phyloP scores from a whole-genome alignment of 2,113 vertebrate genomes.

The Nothocercus julius region DNA sequence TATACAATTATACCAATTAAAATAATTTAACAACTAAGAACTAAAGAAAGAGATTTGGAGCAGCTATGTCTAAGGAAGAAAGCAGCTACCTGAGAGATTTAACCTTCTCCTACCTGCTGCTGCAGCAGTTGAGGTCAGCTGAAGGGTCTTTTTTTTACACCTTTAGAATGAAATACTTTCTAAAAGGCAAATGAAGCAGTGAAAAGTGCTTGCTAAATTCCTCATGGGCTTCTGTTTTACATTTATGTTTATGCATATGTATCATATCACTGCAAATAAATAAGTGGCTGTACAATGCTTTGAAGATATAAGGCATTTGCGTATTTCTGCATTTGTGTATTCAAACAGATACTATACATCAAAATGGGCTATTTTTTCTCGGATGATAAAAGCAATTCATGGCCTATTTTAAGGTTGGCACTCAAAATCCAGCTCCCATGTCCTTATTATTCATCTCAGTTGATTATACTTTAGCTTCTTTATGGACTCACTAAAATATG shows the following conservation, averaged over 20 bases:
- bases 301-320: background rate
- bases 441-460: constrained; percentile 34
- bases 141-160: background rate
- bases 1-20: background rate
- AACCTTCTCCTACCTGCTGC: background rate
- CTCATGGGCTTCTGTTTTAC: background rate
- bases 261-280: background rate
- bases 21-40: background rate
- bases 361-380: background rate
- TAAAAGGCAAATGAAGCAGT: background rate
- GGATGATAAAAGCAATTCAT: constrained; percentile 58
- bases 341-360: background rate
- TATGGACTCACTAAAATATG: constrained; percentile 60
- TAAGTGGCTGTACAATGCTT: background rate
- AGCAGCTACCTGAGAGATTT: background rate
- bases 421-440: constrained; percentile 35
- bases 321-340: background rate
- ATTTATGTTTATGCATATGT: background rate
- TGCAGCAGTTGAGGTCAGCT: background rate
- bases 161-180: background rate
- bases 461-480: constrained; percentile 60
- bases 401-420: constrained; percentile 37
- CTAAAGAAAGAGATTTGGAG: background rate
- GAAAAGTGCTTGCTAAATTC: background rate
- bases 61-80: fast-evolving